These are phyloP conservation scores for Odontothrips loti DNA, from an alignment of 2,888 invertebrate species.

Conservation along the genomic window DNA sequence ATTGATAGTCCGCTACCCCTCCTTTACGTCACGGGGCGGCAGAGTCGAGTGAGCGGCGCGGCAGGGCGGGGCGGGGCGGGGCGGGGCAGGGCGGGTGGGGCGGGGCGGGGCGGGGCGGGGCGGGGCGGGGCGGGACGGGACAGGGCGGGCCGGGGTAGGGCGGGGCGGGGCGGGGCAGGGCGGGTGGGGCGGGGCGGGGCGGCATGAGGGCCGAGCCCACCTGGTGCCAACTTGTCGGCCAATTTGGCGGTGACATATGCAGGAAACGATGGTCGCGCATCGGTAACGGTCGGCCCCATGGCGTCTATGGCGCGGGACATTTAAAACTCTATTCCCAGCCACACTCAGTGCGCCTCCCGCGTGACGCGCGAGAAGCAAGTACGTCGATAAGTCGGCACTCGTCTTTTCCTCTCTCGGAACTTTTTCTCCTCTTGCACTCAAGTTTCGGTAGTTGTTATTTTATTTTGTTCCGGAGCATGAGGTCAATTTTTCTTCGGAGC, in stretches of 20 bases:
- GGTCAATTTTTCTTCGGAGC: no score
- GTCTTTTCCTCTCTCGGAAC: no score
- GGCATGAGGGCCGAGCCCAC: not conserved
- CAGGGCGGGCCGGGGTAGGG: not conserved
- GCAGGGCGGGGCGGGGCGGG: not conserved
- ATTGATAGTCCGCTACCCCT: not conserved
- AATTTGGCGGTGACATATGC: not conserved
- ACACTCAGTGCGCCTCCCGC: no score
- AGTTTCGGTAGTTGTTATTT: no score
- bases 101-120: not conserved
- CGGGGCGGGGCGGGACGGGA: no score
- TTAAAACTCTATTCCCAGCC: not conserved
- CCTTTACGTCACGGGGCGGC: not conserved
- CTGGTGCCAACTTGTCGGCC: conserved; percentile 6
- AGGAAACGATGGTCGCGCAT: not conserved
- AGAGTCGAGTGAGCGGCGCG: no score
- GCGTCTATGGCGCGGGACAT: not conserved
- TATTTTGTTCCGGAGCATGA: no score
- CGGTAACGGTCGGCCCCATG: not conserved
- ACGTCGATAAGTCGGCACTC: no score
- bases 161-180: not conserved
- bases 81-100: not conserved
- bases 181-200: no score
- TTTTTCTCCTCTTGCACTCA: no score
- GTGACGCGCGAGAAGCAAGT: no score